Percentiles rank a stretch among this genome's conserved stretches.
Conservation (phyloP, 2,888 invertebrate species). For the Galeruca laticollis region DNA sequence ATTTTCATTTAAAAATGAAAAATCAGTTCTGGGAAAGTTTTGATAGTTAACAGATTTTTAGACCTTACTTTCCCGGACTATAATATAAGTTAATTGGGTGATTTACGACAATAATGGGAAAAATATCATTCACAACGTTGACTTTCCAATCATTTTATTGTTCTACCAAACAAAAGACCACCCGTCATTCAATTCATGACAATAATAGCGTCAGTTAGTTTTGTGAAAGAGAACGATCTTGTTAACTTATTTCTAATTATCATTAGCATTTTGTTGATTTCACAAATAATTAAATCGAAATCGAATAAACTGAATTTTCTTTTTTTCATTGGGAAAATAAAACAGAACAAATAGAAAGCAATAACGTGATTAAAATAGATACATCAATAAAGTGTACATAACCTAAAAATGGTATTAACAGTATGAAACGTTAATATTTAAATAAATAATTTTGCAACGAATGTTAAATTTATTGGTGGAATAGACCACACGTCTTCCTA, state of each 20-base stretch:
- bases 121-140: not conserved
- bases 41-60: no score
- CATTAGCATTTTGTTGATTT: not conserved
- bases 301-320: not conserved
- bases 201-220: conserved; percentile 3
- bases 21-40: no score
- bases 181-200: not conserved
- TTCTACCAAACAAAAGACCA: not conserved
- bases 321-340: not conserved
- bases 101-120: not conserved
- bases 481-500: no score
- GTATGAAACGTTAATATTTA: no score
- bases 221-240: not conserved
- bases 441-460: no score
- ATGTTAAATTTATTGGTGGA: no score
- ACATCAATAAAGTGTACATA: not conserved
- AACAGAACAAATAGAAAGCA: not conserved
- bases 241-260: not conserved
- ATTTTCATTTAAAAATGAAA: no score
- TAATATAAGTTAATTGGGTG: not conserved
- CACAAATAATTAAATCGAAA: not conserved
- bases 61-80: no score
- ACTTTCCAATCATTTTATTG: conserved; percentile 2
- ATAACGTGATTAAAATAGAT: not conserved
- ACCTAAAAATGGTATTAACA: no score